Evolutionary conservation across 2,888 invertebrate species (phyloP).

Genomic region (Leptura quadrifasciata): DNA sequence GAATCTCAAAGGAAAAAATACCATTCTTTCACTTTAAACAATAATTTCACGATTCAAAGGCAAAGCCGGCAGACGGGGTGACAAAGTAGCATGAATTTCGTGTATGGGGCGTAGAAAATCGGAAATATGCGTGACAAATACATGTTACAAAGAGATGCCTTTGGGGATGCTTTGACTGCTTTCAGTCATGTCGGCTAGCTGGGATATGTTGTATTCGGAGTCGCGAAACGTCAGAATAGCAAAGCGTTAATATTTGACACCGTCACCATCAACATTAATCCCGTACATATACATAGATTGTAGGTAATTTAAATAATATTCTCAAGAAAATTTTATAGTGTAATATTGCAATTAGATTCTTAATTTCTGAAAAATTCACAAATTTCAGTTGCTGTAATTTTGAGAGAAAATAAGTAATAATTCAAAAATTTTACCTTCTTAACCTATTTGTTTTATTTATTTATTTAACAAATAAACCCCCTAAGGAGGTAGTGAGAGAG

Average conservation of each 20-base stretch:
- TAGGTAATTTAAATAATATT: too few species aligned
- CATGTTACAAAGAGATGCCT: constrained; percentile 55
- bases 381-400: too few species aligned
- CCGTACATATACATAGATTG: too few species aligned
- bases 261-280: not conserved
- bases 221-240: not conserved
- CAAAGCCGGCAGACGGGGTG: constrained; percentile 34
- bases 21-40: constrained; percentile 32
- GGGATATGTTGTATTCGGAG: not conserved
- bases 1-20: constrained; percentile 6
- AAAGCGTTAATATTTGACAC: not conserved
- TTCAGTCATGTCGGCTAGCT: constrained; percentile 13
- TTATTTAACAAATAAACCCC: too few species aligned
- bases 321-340: too few species aligned
- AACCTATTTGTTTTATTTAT: too few species aligned
- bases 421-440: too few species aligned
- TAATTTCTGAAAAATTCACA: too few species aligned
- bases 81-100: constrained; percentile 55
- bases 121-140: constrained; percentile 59
- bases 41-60: constrained; percentile 37
- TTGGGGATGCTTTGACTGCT: constrained; percentile 37
- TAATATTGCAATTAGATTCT: too few species aligned
- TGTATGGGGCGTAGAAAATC: constrained; percentile 53
- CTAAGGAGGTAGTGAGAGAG: too few species aligned
- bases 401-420: too few species aligned